Evolutionary conservation across 2,888 invertebrate genomes (phyloP).

Genomic region (Drosophila parthenogenetica): DNA sequence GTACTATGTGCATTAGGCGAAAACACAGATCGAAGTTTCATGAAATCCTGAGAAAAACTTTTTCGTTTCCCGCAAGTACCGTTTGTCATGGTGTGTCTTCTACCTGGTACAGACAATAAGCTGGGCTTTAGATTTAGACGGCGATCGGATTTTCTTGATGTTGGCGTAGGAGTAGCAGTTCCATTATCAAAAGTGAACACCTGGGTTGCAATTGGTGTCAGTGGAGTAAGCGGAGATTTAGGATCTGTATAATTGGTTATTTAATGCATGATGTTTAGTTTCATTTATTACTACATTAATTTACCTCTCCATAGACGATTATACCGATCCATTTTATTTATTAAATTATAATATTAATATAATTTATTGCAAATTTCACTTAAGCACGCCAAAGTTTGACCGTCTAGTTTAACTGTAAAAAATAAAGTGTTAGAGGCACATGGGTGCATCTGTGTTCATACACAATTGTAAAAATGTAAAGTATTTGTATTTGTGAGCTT

Average conservation of each 20-base stretch:
- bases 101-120: background rate
- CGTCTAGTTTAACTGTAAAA: slow-evolving; percentile 18
- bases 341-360: no score
- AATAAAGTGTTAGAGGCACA: background rate
- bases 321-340: slow-evolving; percentile 59
- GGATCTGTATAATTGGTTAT: slow-evolving; percentile 50
- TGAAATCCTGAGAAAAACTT: slow-evolving; percentile 53
- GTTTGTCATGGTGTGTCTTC: background rate
- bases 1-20: slow-evolving; percentile 53
- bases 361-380: background rate
- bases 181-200: slow-evolving; percentile 63
- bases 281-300: background rate
- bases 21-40: slow-evolving; percentile 54
- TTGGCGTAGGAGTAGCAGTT: slow-evolving; percentile 19
- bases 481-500: background rate
- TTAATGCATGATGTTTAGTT: background rate
- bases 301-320: slow-evolving; percentile 70
- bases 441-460: background rate
- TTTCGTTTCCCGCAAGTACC: background rate
- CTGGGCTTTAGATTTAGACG: slow-evolving; percentile 6
- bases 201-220: slow-evolving; percentile 67
- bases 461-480: background rate
- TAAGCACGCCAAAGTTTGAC: slow-evolving; percentile 4
- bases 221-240: slow-evolving; percentile 68
- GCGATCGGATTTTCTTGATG: background rate